phyloP scores from a whole-genome alignment of 2,113 vertebrate genomes.

The Desmodus rotundus region DNA sequence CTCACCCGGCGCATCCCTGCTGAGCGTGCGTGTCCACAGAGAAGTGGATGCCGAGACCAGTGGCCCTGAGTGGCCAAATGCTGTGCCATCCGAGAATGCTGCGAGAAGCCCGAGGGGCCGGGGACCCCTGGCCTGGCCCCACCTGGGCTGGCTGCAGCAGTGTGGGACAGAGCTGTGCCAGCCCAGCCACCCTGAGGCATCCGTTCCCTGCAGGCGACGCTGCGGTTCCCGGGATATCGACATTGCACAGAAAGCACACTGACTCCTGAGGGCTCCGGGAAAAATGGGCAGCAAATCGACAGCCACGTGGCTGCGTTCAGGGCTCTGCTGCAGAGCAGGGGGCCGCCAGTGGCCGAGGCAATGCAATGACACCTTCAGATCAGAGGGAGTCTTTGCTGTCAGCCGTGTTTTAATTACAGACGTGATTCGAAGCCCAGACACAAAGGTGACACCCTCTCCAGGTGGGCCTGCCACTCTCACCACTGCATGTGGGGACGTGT shows the following conservation, averaged over 20 bases:
- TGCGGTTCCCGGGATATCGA: fast-evolving
- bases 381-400: constrained; percentile 16
- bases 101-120: background rate
- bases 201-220: no score
- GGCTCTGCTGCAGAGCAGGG: no score
- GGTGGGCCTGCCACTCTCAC: background rate
- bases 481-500: background rate
- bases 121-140: background rate
- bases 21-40: no score
- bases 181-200: fast-evolving
- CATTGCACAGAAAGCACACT: fast-evolving
- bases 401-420: constrained; percentile 67
- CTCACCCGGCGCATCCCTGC: fast-evolving
- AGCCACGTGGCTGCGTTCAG: background rate
- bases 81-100: no score
- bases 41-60: background rate
- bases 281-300: fast-evolving
- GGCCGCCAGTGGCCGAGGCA: background rate
- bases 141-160: background rate
- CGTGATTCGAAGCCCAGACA: constrained; percentile 10
- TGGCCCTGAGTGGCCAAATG: background rate
- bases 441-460: background rate
- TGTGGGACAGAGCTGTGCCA: fast-evolving
- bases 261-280: fast-evolving
- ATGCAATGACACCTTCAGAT: no score